Evolutionary conservation across 1,140 invertebrate genomes (phyloP), one percentile per base, ranked within the genome.

Genomic region (Drosophila seguyi): DNA sequence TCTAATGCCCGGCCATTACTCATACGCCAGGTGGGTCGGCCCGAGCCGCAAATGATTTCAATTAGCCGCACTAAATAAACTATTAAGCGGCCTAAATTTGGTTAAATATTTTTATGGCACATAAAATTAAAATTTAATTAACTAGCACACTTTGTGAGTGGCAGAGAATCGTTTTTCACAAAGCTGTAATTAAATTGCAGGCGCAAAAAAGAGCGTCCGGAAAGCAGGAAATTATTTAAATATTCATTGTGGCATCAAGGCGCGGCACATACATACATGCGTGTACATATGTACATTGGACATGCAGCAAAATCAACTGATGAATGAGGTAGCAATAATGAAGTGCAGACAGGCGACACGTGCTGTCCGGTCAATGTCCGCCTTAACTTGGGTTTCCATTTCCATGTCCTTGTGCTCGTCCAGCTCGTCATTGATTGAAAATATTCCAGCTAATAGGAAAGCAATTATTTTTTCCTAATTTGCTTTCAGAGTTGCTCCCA

Each of bases 401-500:
- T 69, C 16, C 38, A 36, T 25, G 11, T 44, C 58, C 27, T 66
- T 25, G 22, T 60, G 8, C n/a, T 18, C 20, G 18, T 47, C 53
- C 22, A 16, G 53, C 58, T 57, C 25, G 29, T 27, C 62, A 76
- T 72, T 84, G 76, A 87, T 84, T 75, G 53, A 75, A 82, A 88
- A 60, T 80, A 83, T 80, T 59, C 68, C 75, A 57, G 75, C 83
- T 87, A 82, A 87, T 87, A 88, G 80, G 68, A 74, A 65, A 44
- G 45, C 63, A 83, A 87, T 87, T 88, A 83, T 88, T 87, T 88
- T 79, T 59, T 25, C 52, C 66, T 84, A 84, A 87, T 87, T 87
- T 88, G 65, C 68, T 83, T 88, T 88, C 56, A 14, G 36, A 63
- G 44, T 60, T 52, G 65, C 67, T 34, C 41, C 18, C 20, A 16